phyloP scores from a whole-genome alignment of 2,113 vertebrate species.

The Leptodactylus fuscus region DNA sequence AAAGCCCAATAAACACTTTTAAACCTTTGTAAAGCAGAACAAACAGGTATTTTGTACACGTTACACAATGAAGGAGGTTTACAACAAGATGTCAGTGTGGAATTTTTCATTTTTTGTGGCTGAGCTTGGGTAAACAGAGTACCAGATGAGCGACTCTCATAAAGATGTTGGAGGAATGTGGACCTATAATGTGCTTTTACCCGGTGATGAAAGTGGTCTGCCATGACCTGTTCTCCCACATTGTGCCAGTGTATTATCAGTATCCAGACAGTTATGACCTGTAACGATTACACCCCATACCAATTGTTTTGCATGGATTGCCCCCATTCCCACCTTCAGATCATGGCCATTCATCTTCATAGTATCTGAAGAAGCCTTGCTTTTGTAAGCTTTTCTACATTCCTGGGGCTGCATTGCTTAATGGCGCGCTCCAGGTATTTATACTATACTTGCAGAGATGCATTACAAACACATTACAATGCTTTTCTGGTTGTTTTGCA shows the following conservation, averaged over 20 bases:
- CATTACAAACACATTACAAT: not conserved
- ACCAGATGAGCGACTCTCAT: conserved; percentile 21
- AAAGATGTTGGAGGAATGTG: conserved; percentile 46
- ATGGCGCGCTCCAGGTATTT: not conserved
- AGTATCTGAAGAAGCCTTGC: not conserved
- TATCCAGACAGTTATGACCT: conserved; percentile 3
- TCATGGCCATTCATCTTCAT: not conserved
- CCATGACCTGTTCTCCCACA: conserved; percentile 53
- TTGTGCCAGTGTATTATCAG: conserved; percentile 38
- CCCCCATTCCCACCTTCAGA: not conserved
- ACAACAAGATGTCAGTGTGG: conserved; percentile 38
- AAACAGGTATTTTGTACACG: conserved; percentile 11
- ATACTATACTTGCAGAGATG: too few species aligned
- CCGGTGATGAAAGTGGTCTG: conserved; percentile 49
- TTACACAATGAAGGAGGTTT: not conserved
- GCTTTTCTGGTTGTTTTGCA: not conserved
- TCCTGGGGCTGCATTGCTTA: not conserved
- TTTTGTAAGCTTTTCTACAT: too few species aligned
- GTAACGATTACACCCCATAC: not conserved
- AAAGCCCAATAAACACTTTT: not conserved
- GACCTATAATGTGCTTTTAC: conserved; percentile 46
- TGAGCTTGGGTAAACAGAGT: conserved; percentile 6
- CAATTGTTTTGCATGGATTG: not conserved
- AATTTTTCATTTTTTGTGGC: conserved; percentile 46
- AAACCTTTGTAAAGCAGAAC: conserved; percentile 12